Evolutionary conservation across 1,140 invertebrate genomes (phyloP).

Genomic region (Cephus cinctus): DNA sequence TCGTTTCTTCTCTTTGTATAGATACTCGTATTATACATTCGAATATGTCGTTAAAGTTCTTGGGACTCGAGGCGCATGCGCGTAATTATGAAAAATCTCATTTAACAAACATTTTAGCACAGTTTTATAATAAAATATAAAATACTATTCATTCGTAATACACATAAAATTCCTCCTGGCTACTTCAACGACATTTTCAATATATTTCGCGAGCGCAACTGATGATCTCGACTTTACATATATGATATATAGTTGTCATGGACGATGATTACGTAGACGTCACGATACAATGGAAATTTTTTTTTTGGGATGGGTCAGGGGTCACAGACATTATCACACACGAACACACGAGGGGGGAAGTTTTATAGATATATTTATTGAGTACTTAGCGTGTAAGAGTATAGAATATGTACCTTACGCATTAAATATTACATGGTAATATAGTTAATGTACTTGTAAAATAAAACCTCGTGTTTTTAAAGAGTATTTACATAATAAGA

Average conservation of each 20-base stretch:
- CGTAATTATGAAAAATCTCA: no score
- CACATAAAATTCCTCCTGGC: no score
- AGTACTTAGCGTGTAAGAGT: slow-evolving; percentile 56
- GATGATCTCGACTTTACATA: background rate
- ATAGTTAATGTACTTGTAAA: slow-evolving; percentile 40
- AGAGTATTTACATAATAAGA: slow-evolving; percentile 33
- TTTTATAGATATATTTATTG: slow-evolving; percentile 58
- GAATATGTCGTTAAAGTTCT: no score
- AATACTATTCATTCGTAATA: no score
- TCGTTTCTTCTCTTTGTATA: slow-evolving; percentile 38
- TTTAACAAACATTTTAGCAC: no score
- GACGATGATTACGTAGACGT: background rate
- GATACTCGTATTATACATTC: no score
- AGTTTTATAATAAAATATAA: no score
- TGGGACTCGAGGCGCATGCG: no score
- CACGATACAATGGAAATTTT: slow-evolving; percentile 40
- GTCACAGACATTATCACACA: slow-evolving; percentile 52
- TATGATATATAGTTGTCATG: background rate
- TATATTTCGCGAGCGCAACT: no score
- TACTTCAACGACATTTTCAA: no score
- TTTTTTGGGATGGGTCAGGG: slow-evolving; percentile 39
- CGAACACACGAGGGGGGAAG: slow-evolving; percentile 46
- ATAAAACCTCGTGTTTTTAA: slow-evolving; percentile 42
- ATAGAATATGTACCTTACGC: slow-evolving; percentile 53
- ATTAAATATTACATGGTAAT: slow-evolving; percentile 53